Evolutionary conservation across 2,888 invertebrate genomes (phyloP), one percentile per base, ranked within the genome.

Genomic region (Oligia fasciuncula): DNA sequence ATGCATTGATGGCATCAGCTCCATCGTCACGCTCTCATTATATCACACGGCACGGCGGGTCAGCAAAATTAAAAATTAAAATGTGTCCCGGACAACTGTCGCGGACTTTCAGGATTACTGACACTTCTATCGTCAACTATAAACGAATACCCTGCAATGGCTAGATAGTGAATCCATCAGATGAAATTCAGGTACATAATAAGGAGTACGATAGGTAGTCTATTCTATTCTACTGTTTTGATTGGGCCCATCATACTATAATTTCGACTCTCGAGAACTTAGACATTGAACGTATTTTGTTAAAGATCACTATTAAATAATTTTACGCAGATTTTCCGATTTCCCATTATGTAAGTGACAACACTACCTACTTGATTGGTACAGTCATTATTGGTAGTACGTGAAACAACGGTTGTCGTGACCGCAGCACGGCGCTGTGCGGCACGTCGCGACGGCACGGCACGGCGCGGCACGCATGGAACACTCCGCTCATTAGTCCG

Each of bases 21-120:
- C 85, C 77, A 87, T 89, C 83, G 90, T 90, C 91, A 89, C 90
- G 90, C 84, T 86, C 89, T 92, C 90, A 90, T 91, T 91, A 92
- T 88, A 90, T 88, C 87, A 86, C 88, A 83, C 81, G 85, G 84
- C 81, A 82, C 82, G 85, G 85, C 81, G 54, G 75, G 40, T 57
- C 54, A 62, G 11, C 49, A 46, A 63, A 70, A 63, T 67, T 74
- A 57, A 46, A 63, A 70, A 63, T 67, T 74, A 57, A 69, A 85
- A 73, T 71, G 63, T 73, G 29, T 54, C 62, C 13, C 17, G 73
- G 13, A 23, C 40, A 46, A 51, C 60, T 40, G 65, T 70, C n/a
- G 35, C 17, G 69, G 4, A 40, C 2, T 66, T 84, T 14, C n/a
- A 6, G 2, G 11, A 8, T 57, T 46, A 23, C 46, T 40, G n/a